These are phyloP conservation scores for Aphidius colemani DNA, from an alignment of 2,888 invertebrate species.

Conservation along the genomic window DNA sequence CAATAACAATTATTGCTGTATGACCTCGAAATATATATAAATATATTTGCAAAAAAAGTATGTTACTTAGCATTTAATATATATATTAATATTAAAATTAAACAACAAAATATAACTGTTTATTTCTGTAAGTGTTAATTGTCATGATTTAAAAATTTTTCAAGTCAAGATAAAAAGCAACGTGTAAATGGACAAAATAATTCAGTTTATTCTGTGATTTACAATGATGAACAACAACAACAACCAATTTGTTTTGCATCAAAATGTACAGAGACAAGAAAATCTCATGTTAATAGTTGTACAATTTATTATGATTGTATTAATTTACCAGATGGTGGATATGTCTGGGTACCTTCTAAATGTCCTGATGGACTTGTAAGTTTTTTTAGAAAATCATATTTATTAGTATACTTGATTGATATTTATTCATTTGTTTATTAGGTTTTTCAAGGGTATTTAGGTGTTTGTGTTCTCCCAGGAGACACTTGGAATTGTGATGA, in stretches of 20 bases:
- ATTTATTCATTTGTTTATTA: slow-evolving; percentile 27
- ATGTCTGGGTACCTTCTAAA: slow-evolving; percentile 52
- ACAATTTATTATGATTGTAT: slow-evolving; percentile 53
- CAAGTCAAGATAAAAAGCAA: slow-evolving; percentile 7
- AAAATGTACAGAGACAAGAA: slow-evolving; percentile 49
- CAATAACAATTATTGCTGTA: not conserved
- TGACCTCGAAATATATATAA: not conserved
- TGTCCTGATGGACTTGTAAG: slow-evolving; percentile 53
- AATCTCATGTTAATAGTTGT: slow-evolving; percentile 51
- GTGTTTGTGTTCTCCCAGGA: slow-evolving; percentile 50
- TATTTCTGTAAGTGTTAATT: slow-evolving; percentile 33
- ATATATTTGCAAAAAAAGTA: not conserved
- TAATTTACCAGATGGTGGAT: slow-evolving; percentile 47
- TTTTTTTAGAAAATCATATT: slow-evolving; percentile 7
- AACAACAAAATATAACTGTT: slow-evolving; percentile 34
- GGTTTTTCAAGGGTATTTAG: slow-evolving; percentile 51
- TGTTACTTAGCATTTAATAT: too few relatives aligned
- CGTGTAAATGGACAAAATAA: not conserved
- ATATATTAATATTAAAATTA: too few relatives aligned
- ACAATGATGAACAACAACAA: slow-evolving; percentile 22
- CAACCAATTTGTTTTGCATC: slow-evolving; percentile 34
- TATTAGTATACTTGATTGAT: not conserved
- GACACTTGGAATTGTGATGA: slow-evolving; percentile 47
- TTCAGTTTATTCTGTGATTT: slow-evolving; percentile 30
- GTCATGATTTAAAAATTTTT: slow-evolving; percentile 8